Conservation (phyloP, 2,797 vertebrate species). For the Erethizon dorsatum region DNA sequence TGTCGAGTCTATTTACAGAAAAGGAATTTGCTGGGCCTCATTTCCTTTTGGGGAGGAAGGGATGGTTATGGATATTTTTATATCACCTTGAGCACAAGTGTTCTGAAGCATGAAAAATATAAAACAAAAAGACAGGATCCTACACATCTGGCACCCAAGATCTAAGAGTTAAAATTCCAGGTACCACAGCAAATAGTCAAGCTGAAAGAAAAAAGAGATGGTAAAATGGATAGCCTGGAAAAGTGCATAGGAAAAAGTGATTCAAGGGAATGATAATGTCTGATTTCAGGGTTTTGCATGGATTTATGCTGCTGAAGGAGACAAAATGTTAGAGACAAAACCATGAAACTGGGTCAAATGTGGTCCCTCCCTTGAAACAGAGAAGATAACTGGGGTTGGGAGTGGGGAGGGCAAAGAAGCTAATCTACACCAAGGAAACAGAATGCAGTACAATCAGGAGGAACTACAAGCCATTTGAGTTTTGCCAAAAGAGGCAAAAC, state of each 20-base stretch:
- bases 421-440: neutral
- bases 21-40: neutral
- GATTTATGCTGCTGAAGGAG: constrained; percentile 35
- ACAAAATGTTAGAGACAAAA: neutral
- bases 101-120: neutral
- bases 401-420: neutral
- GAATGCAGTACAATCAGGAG: neutral
- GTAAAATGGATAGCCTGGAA: constrained; percentile 34
- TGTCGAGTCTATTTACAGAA: constrained; percentile 56
- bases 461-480: neutral
- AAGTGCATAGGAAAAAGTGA: constrained; percentile 44
- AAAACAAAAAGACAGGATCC: constrained; percentile 53
- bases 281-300: neutral
- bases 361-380: neutral
- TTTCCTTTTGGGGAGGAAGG: constrained; percentile 45
- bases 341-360: neutral
- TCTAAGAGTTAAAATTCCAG: constrained; percentile 36
- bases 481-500: neutral
- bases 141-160: neutral
- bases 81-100: neutral
- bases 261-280: neutral
- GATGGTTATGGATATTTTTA: neutral
- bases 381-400: neutral
- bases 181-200: neutral
- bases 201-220: constrained; percentile 13